Conservation (phyloP, 2,113 vertebrate species). For the Calidris pugnax region DNA sequence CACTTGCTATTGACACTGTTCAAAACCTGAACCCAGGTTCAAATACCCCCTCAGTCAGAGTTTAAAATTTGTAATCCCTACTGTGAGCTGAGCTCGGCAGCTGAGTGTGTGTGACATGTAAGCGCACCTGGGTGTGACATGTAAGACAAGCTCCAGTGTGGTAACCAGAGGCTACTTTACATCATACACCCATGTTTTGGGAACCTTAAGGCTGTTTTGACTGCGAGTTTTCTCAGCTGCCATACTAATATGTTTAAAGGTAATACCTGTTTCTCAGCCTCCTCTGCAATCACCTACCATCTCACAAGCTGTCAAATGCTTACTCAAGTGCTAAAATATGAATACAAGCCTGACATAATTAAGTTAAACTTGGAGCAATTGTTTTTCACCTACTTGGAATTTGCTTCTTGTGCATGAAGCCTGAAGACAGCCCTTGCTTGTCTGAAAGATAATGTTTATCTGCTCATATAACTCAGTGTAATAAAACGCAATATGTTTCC, state of each 20-base stretch:
- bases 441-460: neutral
- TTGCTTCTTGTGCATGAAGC: neutral
- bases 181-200: neutral
- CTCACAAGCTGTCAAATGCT: neutral
- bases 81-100: neutral
- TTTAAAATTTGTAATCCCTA: neutral
- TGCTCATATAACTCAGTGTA: neutral
- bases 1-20: neutral
- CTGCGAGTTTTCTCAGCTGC: slow-evolving; percentile 35
- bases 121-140: neutral
- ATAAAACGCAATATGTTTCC: neutral
- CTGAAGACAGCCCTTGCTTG: neutral
- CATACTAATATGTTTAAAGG: neutral
- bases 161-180: neutral
- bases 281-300: neutral
- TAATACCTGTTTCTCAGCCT: neutral
- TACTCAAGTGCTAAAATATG: neutral
- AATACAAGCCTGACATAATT: neutral
- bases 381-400: neutral
- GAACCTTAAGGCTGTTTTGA: neutral
- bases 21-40: neutral
- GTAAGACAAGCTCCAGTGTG: neutral
- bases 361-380: neutral
- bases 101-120: neutral
- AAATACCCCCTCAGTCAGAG: neutral